These are phyloP conservation scores for Zaprionus kolodkinae DNA, from an alignment of 1,140 invertebrate species.

Conservation along the genomic window DNA sequence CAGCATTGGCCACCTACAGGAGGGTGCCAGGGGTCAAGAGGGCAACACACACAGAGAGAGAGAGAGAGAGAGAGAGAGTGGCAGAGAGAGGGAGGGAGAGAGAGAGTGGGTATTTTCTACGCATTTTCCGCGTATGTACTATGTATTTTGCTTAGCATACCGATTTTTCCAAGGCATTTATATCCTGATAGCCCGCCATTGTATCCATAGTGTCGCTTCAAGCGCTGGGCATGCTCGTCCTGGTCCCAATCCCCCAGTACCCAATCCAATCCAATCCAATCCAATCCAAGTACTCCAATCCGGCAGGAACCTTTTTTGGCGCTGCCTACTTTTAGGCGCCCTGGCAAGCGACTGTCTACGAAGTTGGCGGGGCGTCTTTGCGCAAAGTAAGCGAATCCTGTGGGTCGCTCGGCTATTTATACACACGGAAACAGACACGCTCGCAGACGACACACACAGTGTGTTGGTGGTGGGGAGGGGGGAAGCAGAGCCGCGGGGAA, in stretches of 20 bases:
- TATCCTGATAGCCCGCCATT: constrained; percentile 73
- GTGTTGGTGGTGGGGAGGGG: too few relatives aligned
- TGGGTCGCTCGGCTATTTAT: constrained; percentile 67
- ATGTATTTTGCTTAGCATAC: constrained; percentile 43
- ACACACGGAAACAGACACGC: constrained; percentile 29
- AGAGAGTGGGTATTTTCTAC: too few relatives aligned
- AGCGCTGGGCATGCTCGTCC: constrained; percentile 18
- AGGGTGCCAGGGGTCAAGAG: not conserved
- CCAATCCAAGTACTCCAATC: not conserved
- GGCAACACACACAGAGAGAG: not conserved
- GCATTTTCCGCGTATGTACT: not conserved
- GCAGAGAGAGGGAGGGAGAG: too few relatives aligned
- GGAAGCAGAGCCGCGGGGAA: not conserved
- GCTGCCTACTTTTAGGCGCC: constrained; percentile 45
- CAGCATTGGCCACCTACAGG: constrained; percentile 75
- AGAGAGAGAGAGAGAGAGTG: too few relatives aligned
- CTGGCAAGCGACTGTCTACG: constrained; percentile 26
- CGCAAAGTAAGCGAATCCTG: constrained; percentile 64
- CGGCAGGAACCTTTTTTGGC: not conserved
- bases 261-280: not conserved
- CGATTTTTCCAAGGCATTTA: constrained; percentile 80
- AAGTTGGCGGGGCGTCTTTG: constrained; percentile 43
- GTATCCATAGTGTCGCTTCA: constrained; percentile 49
- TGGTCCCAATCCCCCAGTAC: not conserved
- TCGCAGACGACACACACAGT: constrained; percentile 6